These are phyloP conservation scores for Anas flavirostris DNA, from an alignment of 2,797 vertebrate species.

Conservation along the genomic window DNA sequence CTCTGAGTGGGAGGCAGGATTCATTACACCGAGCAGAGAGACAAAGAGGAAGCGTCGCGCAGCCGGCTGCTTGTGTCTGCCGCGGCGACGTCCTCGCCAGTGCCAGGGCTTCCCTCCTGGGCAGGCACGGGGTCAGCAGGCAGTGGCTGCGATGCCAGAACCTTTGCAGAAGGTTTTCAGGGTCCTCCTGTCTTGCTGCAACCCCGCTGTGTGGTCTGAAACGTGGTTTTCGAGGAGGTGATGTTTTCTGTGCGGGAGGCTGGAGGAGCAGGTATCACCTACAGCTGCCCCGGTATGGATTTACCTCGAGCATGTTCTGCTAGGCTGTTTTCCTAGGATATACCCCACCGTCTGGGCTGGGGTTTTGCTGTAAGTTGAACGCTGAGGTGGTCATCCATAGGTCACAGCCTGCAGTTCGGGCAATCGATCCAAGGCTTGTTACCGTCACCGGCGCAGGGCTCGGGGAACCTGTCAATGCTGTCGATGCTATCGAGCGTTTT, in stretches of 20 bases:
- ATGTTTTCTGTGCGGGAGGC: not conserved
- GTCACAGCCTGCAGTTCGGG: not conserved
- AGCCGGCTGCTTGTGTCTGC: not conserved
- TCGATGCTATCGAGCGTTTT: not conserved
- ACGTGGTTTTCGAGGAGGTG: not conserved
- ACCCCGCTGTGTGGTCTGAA: not conserved
- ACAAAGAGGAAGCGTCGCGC: conserved; percentile 52
- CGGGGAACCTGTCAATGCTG: not conserved
- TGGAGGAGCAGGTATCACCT: not conserved
- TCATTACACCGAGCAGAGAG: conserved; percentile 61
- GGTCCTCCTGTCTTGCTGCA: not conserved
- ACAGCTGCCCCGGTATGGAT: not conserved
- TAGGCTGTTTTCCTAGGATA: not conserved
- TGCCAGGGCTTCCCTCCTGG: conserved; percentile 22
- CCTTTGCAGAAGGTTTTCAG: not conserved
- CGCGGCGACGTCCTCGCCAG: not conserved
- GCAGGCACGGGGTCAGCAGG: conserved; percentile 6
- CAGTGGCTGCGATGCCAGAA: rapidly evolving
- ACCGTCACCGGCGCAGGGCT: rapidly evolving
- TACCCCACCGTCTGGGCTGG: not conserved
- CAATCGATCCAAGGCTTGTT: not conserved
- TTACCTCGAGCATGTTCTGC: not conserved
- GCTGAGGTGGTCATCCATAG: not conserved
- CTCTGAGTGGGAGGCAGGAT: conserved; percentile 71
- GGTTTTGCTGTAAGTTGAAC: not conserved